Percentiles rank a stretch among this genome's conserved stretches.
Evolutionary conservation across 2,888 invertebrate species (phyloP).

Genomic region (Labia minor): DNA sequence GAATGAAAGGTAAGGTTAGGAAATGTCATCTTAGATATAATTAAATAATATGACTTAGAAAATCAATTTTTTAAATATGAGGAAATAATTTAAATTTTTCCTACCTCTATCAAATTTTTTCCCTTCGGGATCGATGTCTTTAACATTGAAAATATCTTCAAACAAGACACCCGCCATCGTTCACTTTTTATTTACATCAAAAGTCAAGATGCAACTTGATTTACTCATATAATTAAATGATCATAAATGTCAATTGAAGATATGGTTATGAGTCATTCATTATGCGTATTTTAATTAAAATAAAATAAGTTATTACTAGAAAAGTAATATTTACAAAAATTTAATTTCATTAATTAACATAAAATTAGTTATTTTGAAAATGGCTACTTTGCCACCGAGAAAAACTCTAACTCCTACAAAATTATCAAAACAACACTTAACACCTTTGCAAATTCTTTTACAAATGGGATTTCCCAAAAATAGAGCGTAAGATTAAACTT

Average conservation of each 20-base stretch:
- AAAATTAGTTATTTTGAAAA: conserved; percentile 31
- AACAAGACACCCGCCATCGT: conserved; percentile 42
- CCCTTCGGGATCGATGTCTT: conserved; percentile 55
- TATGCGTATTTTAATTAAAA: too few relatives aligned
- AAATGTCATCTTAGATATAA: too few relatives aligned
- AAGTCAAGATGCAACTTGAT: too few relatives aligned
- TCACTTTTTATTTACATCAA: conserved; percentile 13
- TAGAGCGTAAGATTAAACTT: conserved; percentile 67
- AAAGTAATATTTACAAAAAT: too few relatives aligned
- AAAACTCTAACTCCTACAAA: conserved; percentile 62
- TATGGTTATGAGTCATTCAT: too few relatives aligned
- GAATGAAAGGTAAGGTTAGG: too few relatives aligned
- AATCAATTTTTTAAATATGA: too few relatives aligned
- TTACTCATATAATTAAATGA: too few relatives aligned
- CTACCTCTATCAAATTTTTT: conserved; percentile 47
- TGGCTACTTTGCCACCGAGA: conserved; percentile 67
- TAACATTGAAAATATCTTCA: conserved; percentile 50
- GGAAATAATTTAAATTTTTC: neutral
- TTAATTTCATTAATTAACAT: too few relatives aligned
- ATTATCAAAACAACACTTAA: conserved; percentile 59
- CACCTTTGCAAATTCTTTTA: conserved; percentile 68
- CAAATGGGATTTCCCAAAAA: conserved; percentile 84
- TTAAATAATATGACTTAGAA: too few relatives aligned
- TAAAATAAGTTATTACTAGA: too few relatives aligned
- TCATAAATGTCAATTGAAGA: too few relatives aligned